Base-by-base conservation (phyloP, 53 echinoderm and acorn worm genomes). In the Crossaster papposus region DNA sequence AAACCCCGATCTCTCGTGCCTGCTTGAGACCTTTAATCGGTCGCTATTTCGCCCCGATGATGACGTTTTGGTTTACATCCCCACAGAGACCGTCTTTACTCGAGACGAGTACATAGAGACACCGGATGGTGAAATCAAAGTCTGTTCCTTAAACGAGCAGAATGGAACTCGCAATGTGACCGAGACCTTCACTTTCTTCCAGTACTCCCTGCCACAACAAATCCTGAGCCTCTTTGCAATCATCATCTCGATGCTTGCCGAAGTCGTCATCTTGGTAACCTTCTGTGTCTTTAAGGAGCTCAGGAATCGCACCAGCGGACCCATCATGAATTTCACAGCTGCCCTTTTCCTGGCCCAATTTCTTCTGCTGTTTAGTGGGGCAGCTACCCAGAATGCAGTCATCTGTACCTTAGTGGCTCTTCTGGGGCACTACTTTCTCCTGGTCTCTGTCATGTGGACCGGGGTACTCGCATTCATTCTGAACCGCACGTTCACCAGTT, bases 361-460 rank as follows among this genome's bases (percentile, higher is more conserved):
- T 11, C 33, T 89, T n/a, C 74, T 92, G 22, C 51, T 92, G 10
- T 24, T 92, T 9, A 82, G 83, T 54, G 81, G 88, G 7, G 76
- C 50, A 31, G 81, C 63, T 3, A 89, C 92, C 20, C 22, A 74
- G 30, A n/a, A 26, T 9, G 30, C n/a, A 17, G 30, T n/a, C 26
- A 15, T 82, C 26, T 92, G 92, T 33, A 88, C 89, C 24, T 44
- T 30, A 29, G 77, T 89, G 8, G 92, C 92, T 2, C 38, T 92
- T 37, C 29, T 76, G 28, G 55, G 58, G 5, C 92, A 92, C 33
- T 92, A 92, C 35, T 78, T 76, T 29, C 82, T 81, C 24, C 53
- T 92, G 4, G 89, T 77, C 65, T 71, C 50, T 1, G 88, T 92
- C 30, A 29, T 80, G 52, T 92, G 92, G 92, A 82, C 81, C 20